Conservation (phyloP, 2,113 vertebrate species). For the Strix aluco region DNA sequence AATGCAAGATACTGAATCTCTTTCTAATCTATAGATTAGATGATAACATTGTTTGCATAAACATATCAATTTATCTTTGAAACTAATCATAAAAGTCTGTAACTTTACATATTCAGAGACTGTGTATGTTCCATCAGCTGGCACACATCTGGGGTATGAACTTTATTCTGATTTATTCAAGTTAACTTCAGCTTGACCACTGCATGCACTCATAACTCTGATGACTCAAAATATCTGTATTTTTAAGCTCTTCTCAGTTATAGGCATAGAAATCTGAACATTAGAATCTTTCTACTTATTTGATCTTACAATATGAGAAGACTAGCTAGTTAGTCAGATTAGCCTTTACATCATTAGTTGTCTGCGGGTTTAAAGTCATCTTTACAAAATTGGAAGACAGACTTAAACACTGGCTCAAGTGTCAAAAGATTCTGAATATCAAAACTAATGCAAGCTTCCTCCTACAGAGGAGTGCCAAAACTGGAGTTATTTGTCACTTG, state of each 20-base stretch:
- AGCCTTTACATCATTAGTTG: background rate
- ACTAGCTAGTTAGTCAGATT: background rate
- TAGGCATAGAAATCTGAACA: background rate
- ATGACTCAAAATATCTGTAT: background rate
- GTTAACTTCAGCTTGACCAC: background rate
- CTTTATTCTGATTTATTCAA: background rate
- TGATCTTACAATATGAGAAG: background rate
- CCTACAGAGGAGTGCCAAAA: background rate
- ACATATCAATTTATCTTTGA: background rate
- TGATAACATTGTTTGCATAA: background rate
- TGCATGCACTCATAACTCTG: background rate
- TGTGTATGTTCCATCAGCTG: background rate
- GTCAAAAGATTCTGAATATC: background rate
- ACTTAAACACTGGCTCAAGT: background rate
- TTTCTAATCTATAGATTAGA: background rate
- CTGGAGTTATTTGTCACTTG: background rate
- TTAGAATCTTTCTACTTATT: background rate
- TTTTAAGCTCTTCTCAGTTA: background rate
- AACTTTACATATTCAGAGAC: background rate
- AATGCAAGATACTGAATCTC: background rate
- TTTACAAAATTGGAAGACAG: background rate
- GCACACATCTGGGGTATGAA: background rate
- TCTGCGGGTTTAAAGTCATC: background rate
- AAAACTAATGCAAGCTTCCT: slow-evolving; percentile 28
- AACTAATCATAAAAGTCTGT: background rate